Base-by-base conservation (phyloP, 2,888 invertebrate species). In the Lasioglossum villosulum region DNA sequence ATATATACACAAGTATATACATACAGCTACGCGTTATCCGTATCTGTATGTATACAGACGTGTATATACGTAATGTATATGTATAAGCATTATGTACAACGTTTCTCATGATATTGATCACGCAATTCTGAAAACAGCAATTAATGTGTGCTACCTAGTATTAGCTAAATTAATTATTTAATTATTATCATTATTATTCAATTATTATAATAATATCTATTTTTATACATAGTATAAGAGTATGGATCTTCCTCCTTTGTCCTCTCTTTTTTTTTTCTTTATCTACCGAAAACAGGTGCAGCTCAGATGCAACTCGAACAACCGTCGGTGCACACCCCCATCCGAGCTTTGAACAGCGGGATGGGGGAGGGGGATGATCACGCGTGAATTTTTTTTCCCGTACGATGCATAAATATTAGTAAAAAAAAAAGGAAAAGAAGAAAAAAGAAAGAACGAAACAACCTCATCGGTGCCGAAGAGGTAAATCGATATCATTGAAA, bases 201-300 rank as follows among this genome's bases (percentile, higher is more conserved):
- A 88, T 78, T 85, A 87, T 87, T 86, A 76, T 77, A 77, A 83
- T 85, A 78, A 73, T 89, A 68, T 83, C 88, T 89, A 84, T 87
- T 91, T 91, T 91, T 91, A 92, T 92, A 91, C 91, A 91, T 92
- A 91, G 86, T 92, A 89, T 90, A 90, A 90, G 90, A 89, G 86
- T 86, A 89, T 84, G 88, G 84, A 91, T 91, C 66, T 75, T 83
- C 83, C 83, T 88, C 87, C 82, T 84, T 89, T 86, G 84, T 84
- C 91, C 83, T 84, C 74, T 68, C 34, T 63, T 63, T 63, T 63
- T 59, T 63, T 63, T 30, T 63, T 30, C 16, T 63, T 75, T 56
- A 48, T 79, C 78, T 74, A 78, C 71, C 78, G 88, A 91, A 88
- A 88, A 85, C 66, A 79, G 72, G 78, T 56, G 56, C 56, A 56